Base-by-base conservation (phyloP, 2,113 vertebrate species). In the Carollia perspicillata region DNA sequence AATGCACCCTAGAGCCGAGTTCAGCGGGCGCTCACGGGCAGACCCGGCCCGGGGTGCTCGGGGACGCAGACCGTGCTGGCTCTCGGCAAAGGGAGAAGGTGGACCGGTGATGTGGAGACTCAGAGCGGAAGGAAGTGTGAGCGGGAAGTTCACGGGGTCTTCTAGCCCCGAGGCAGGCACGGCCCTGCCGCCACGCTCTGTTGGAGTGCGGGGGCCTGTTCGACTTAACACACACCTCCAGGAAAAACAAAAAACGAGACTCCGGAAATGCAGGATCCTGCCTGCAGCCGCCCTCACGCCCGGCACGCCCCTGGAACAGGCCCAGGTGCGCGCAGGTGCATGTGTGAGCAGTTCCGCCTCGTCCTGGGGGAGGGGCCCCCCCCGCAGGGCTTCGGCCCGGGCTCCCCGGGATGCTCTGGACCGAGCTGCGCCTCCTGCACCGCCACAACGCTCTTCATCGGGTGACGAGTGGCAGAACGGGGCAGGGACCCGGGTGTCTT, bases 41-140 rank as follows among this genome's bases (percentile, higher is more conserved):
- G 17, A 8, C 1, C 23, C 1, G 5, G 0, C 51, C 37, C 0
- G 3, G 37, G 47, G 1, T 0, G 2, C 55, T 28, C 0, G 0
- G 55, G 79, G 22, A 35, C 5, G 58, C 7, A 7, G 23, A 60
- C 3, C 0, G 17, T 28, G 30, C 20, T 66, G 58, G 4, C 23
- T 49, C 11, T 0, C 12, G 23, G 44, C 6, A 23, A 30, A 58
- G 55, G 16, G 13, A 26, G 33, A 22, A 8, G 44, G 18, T 12
- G 10, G 3, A 33, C 58, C 0, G 13, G 16, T 6, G 68, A 18
- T 2, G 3, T 0, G 28, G 69, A 6, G 55, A 12, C 1, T 5
- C 0, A 9, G n/a, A 1, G n/a, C 16, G 1, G 2, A 3, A 18
- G 0, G 90, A n/a, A 40, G 72, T 26, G 0, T 1, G 0, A 12